A percentile compares a stretch with the other conserved stretches of the same genome.
phyloP scores from a whole-genome alignment of 2,888 invertebrate species.

The Erebia epiphron region DNA sequence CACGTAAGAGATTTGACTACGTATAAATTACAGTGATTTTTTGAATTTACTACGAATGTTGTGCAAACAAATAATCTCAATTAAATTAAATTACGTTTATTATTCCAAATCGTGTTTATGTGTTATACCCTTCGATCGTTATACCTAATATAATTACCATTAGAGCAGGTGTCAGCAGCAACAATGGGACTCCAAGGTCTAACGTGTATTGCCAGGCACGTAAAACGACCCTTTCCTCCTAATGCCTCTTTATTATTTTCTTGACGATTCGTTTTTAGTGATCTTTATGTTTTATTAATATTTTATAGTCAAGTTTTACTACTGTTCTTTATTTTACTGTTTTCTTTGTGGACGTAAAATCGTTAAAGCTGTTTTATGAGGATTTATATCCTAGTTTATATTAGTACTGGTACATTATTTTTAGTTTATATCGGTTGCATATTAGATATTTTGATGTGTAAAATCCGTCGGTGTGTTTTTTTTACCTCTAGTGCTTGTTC shows the following conservation, averaged over 20 bases:
- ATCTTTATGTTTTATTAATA: conserved; percentile 54
- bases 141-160: not conserved
- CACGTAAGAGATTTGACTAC: not conserved
- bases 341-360: conserved; percentile 38
- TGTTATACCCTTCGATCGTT: too few species aligned
- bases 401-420: not conserved
- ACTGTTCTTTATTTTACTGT: conserved; percentile 59
- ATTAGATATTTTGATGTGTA: not conserved
- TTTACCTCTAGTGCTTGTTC: too few species aligned
- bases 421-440: not conserved
- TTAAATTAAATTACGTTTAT: too few species aligned
- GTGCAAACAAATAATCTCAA: too few species aligned
- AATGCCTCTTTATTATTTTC: conserved; percentile 51
- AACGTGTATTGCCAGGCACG: not conserved
- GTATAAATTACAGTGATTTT: too few species aligned
- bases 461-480: too few species aligned
- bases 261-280: conserved; percentile 53
- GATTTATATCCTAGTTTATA: conserved; percentile 21
- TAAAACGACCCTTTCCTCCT: conserved; percentile 32
- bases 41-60: too few species aligned
- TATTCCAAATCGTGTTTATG: too few species aligned
- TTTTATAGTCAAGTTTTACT: conserved; percentile 58
- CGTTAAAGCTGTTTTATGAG: conserved; percentile 43
- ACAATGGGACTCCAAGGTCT: too few species aligned
- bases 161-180: not conserved